Base-by-base conservation (phyloP, 1,140 invertebrate species). In the Drosophila nigrodunni region DNA sequence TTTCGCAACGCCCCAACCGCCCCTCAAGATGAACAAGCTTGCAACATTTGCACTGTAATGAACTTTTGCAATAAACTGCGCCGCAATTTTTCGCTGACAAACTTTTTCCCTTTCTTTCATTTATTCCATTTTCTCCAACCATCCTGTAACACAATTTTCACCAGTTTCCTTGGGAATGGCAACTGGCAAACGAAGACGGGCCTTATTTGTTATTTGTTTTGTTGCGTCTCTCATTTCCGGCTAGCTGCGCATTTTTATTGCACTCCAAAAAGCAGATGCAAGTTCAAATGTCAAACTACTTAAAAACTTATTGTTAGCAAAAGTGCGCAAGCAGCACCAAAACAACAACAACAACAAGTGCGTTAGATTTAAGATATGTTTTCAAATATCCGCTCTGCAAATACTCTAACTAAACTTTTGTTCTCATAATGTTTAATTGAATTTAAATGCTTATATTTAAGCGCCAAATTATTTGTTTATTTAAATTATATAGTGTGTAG, bases 251-350 rank as follows among this genome's bases (percentile, higher is more conserved):
- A 83, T 88, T 88, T 88, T 88, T 88, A 88, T 88, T 88, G 83
- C 83, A 74, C 83, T 88, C 70, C 59, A 70, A 83, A 82, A 82
- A 77, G 72, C 82, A 65, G 79, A 88, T 83, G 83, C 83, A 88
- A 88, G 83, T 88, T 88, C 83, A 88, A 88, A 88, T 88, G 83
- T 88, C 83, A 88, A 88, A 88, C 83, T 88, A 88, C 83, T 88
- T 88, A 88, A 88, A 88, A 88, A 88, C 83, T 88, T 88, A 88
- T 88, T 88, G 83, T 88, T 88, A 78, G 83, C 83, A 88, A 80
- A 88, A 88, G 79, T 82, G 78, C 80, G 61, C 59, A 62, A 50
- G 10, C 52, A 52, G 34, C 34, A 41, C 25, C 9, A 64, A 66
- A 7, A 30, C 1, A 39, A 8, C 50, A 15, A 50, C 41, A 52